phyloP scores from a whole-genome alignment of 2,888 invertebrate genomes.

The Adineta ricciae region DNA sequence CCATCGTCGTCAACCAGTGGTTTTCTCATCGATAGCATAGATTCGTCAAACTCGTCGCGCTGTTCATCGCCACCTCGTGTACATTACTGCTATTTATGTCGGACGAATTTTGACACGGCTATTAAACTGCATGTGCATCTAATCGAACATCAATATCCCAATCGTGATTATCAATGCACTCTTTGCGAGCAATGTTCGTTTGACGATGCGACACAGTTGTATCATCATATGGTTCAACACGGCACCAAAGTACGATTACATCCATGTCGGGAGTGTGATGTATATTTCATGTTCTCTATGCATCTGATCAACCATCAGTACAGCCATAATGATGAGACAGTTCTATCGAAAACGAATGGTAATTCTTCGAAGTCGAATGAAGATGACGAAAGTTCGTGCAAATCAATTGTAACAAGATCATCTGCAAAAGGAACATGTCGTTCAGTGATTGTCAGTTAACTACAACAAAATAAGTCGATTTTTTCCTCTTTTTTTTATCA shows the following conservation, averaged over 20 bases:
- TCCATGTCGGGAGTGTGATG: slow-evolving; percentile 11
- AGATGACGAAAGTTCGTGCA: neutral
- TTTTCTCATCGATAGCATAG: slow-evolving; percentile 4
- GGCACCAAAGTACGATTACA: neutral
- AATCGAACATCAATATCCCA: slow-evolving; percentile 18
- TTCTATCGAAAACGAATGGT: neutral
- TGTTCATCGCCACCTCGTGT: neutral
- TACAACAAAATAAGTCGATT: neutral
- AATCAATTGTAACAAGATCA: neutral
- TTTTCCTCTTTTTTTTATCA: neutral
- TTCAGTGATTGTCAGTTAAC: neutral
- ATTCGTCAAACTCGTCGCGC: neutral
- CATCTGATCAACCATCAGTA: slow-evolving; percentile 13
- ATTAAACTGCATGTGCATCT: slow-evolving; percentile 2
- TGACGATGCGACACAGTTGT: neutral
- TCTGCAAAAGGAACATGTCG: neutral
- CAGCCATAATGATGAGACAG: neutral
- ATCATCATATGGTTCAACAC: slow-evolving; percentile 15
- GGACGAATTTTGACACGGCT: neutral
- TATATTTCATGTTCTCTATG: slow-evolving; percentile 11
- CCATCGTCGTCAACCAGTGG: neutral
- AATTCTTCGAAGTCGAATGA: neutral
- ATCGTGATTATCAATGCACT: slow-evolving; percentile 1
- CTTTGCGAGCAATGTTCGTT: neutral
- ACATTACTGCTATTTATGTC: slow-evolving; percentile 19